Evolutionary conservation across 2,113 vertebrate species (phyloP).

Genomic region (Callorhinus ursinus): DNA sequence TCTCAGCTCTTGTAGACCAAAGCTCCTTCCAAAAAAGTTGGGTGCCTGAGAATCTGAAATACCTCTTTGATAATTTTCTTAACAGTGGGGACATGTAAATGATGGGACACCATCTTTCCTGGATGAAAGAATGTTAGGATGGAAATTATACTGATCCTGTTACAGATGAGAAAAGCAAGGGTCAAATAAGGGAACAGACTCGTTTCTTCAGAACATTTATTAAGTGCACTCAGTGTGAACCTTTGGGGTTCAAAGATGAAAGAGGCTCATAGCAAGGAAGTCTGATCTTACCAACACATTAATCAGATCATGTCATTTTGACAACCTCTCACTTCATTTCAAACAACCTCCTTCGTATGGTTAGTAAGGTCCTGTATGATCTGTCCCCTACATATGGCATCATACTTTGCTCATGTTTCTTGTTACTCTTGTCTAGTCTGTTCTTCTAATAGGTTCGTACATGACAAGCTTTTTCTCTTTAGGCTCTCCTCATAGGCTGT

Average conservation of each 20-base stretch:
- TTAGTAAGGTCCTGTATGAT: neutral
- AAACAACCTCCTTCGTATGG: neutral
- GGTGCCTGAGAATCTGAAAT: constrained; percentile 22
- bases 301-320: neutral
- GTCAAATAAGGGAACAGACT: neutral
- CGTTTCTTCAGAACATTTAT: neutral
- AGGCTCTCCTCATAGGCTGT: neutral
- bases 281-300: neutral
- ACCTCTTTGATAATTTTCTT: constrained; percentile 60
- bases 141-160: neutral
- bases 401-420: neutral
- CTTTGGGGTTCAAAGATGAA: neutral
- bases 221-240: neutral
- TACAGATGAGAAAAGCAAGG: neutral
- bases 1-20: constrained; percentile 60
- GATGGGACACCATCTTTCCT: neutral
- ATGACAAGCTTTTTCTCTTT: neutral
- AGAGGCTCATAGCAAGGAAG: neutral
- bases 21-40: constrained; percentile 62
- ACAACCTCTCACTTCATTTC: neutral
- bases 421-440: neutral
- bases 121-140: neutral
- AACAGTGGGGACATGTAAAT: neutral
- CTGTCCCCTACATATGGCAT: neutral
- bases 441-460: neutral